Conservation (phyloP, 1,140 invertebrate genomes). For the Zeugodacus cucurbitae region DNA sequence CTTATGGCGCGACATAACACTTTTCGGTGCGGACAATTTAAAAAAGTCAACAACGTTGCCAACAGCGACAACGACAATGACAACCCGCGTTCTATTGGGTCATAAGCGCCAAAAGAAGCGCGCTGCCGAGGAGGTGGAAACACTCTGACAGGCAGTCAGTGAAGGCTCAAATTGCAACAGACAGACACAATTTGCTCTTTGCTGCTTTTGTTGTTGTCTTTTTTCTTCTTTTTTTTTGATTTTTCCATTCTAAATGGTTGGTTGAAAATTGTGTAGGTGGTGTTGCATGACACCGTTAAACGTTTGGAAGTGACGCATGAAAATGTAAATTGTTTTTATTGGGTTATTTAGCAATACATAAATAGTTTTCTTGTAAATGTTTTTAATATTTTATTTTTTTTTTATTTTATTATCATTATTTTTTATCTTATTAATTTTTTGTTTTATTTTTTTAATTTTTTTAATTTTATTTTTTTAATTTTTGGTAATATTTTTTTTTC, state of each 20-base stretch:
- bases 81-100: not conserved
- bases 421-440: not conserved
- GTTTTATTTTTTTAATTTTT: not conserved
- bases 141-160: conserved; percentile 1
- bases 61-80: conserved; percentile 26
- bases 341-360: not conserved
- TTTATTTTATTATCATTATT: not conserved
- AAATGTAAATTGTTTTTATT: not conserved
- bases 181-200: not conserved
- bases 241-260: not conserved
- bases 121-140: not conserved
- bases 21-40: conserved; percentile 21
- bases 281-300: not conserved
- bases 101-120: not conserved
- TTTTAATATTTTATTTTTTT: not conserved
- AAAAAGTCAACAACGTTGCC: conserved; percentile 31
- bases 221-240: not conserved
- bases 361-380: not conserved
- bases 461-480: not conserved
- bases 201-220: not conserved
- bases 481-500: too few species aligned
- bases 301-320: not conserved
- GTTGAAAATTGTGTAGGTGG: not conserved
- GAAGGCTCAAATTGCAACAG: conserved; percentile 31
- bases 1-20: conserved; percentile 5